phyloP scores from a whole-genome alignment of 2,113 vertebrate genomes.

The Hiodon alosoides region DNA sequence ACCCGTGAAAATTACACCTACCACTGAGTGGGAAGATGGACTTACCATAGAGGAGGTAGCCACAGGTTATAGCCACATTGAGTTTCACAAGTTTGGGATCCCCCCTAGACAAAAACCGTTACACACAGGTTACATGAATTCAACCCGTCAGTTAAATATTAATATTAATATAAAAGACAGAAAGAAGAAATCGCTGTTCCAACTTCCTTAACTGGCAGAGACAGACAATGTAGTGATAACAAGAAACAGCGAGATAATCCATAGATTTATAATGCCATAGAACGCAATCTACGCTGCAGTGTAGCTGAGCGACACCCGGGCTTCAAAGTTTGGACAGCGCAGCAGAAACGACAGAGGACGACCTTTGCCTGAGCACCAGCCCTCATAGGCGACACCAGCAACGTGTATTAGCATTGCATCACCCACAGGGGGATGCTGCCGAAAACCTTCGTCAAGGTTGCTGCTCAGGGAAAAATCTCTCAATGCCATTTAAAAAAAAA shows the following conservation, averaged over 20 bases:
- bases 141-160: too few relatives aligned
- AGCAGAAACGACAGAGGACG: background rate
- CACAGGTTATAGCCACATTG: slow-evolving; percentile 74
- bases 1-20: background rate
- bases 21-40: background rate
- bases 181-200: too few relatives aligned
- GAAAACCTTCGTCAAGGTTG: too few relatives aligned
- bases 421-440: too few relatives aligned
- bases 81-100: slow-evolving; percentile 73
- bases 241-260: too few relatives aligned
- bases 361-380: background rate
- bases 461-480: too few relatives aligned
- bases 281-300: background rate
- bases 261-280: background rate
- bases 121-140: background rate
- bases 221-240: too few relatives aligned
- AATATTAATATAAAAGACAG: too few relatives aligned
- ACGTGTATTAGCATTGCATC: background rate
- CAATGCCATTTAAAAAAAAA: too few relatives aligned
- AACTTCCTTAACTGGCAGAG: too few relatives aligned
- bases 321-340: background rate
- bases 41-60: slow-evolving; percentile 73
- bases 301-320: background rate
- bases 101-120: slow-evolving; percentile 45
- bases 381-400: background rate